Evolutionary conservation across 2,113 vertebrate species (phyloP).

Genomic region (Etheostoma spectabile): DNA sequence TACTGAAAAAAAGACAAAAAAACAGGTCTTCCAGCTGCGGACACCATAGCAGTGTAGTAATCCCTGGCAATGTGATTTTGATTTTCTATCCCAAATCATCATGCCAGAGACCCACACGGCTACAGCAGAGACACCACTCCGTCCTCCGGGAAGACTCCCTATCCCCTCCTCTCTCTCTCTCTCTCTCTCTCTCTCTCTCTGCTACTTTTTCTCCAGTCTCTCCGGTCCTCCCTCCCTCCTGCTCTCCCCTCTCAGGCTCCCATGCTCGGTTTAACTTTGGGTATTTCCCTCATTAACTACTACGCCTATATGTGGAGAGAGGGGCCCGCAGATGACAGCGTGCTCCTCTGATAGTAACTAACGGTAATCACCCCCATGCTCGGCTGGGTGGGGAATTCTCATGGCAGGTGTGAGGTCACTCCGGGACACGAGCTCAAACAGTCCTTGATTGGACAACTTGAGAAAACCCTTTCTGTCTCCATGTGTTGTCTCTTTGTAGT

Average conservation of each 20-base stretch:
- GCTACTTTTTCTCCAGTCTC: slow-evolving; percentile 29
- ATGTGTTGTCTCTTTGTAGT: neutral
- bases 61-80: slow-evolving; percentile 99
- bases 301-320: slow-evolving; percentile 45
- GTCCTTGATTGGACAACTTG: neutral
- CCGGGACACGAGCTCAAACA: neutral
- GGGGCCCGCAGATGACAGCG: slow-evolving; percentile 44
- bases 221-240: slow-evolving; percentile 29
- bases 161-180: slow-evolving; percentile 4
- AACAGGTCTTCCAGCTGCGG: neutral
- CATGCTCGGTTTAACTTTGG: slow-evolving; percentile 73
- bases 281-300: slow-evolving; percentile 72
- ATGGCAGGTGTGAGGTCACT: slow-evolving; percentile 39
- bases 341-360: slow-evolving; percentile 46
- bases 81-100: slow-evolving; percentile 65
- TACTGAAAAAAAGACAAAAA: neutral
- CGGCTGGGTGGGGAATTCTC: neutral
- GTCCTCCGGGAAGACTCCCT: slow-evolving; percentile 9
- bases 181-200: neutral
- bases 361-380: slow-evolving; percentile 17
- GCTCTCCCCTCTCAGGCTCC: slow-evolving; percentile 39
- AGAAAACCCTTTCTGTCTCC: neutral
- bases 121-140: slow-evolving; percentile 17
- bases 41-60: slow-evolving; percentile 87
- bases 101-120: slow-evolving; percentile 72